Conservation (phyloP, 2,888 invertebrate species). For the Camponotus fellah region DNA sequence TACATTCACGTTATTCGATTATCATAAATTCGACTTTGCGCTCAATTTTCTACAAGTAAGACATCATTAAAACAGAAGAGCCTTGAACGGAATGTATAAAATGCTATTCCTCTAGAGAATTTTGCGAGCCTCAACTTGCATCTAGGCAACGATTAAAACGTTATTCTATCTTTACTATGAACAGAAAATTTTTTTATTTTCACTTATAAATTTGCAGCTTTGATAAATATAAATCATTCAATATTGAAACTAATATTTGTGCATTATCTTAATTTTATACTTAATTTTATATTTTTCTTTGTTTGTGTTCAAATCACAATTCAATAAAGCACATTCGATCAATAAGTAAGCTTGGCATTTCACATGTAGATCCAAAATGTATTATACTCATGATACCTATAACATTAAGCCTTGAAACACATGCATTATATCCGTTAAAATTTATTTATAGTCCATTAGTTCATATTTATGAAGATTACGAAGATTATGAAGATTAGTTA, state of each 20-base stretch:
- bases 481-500: too few species aligned
- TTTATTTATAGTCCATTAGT: conserved; percentile 19
- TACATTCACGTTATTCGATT: not conserved
- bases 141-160: not conserved
- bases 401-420: conserved; percentile 2
- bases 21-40: not conserved
- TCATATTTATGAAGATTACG: not conserved
- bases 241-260: not conserved
- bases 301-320: not conserved
- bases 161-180: not conserved
- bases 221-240: not conserved
- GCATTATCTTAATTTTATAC: not conserved
- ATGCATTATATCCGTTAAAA: not conserved
- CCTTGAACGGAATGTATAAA: not conserved
- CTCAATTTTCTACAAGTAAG: conserved; percentile 19
- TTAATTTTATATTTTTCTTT: not conserved
- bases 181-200: not conserved
- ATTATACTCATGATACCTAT: conserved; percentile 3
- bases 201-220: not conserved
- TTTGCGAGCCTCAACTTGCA: not conserved
- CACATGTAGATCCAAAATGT: not conserved
- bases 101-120: conserved; percentile 18
- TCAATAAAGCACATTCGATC: not conserved
- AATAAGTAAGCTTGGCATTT: not conserved
- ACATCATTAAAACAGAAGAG: conserved; percentile 25